These are phyloP conservation scores for Pandion haliaetus DNA, from an alignment of 2,113 vertebrate species.

Conservation along the genomic window DNA sequence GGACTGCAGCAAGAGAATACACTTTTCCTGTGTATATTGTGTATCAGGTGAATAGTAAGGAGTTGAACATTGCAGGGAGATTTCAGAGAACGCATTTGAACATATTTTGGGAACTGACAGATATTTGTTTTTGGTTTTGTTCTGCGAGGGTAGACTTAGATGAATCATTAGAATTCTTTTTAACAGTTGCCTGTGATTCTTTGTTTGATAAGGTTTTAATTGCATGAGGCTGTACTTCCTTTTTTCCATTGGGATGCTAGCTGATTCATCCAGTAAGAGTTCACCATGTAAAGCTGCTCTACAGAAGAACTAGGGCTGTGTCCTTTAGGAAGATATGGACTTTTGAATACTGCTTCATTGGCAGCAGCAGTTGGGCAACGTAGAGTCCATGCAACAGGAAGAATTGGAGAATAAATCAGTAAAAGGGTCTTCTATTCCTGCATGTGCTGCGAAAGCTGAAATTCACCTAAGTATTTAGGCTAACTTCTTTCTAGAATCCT, in stretches of 20 bases:
- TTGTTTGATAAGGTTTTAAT: neutral
- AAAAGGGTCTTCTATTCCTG: neutral
- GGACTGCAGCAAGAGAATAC: neutral
- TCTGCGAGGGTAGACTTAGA: neutral
- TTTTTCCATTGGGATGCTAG: neutral
- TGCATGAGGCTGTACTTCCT: neutral
- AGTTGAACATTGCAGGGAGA: neutral
- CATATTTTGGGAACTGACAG: neutral
- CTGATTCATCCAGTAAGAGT: neutral
- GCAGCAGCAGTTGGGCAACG: neutral
- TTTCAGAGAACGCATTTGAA: neutral
- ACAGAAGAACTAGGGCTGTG: neutral
- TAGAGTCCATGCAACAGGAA: neutral
- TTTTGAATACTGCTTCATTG: neutral
- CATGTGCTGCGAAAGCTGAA: neutral
- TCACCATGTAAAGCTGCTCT: neutral
- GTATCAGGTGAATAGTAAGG: neutral
- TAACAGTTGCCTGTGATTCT: neutral
- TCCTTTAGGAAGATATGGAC: neutral
- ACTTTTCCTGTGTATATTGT: neutral
- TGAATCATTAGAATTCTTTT: neutral
- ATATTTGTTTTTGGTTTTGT: neutral
- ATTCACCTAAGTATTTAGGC: neutral
- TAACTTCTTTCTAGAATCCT: neutral
- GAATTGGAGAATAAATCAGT: neutral